phyloP scores from a whole-genome alignment of 1,140 invertebrate species.

The Drosophila littoralis region DNA sequence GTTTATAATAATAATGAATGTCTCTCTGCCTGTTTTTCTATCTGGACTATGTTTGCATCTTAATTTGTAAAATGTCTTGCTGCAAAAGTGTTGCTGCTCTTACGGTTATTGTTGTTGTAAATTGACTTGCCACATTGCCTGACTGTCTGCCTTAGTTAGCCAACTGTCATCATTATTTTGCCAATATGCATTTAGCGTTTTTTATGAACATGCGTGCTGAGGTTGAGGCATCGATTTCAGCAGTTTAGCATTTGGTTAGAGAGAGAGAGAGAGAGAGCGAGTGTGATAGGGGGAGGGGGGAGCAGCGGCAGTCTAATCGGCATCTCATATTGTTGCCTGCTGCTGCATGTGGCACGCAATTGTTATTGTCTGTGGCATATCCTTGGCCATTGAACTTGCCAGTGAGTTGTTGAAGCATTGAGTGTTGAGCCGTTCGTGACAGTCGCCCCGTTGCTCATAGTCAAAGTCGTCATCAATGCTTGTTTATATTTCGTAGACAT shows the following conservation, averaged over 20 bases:
- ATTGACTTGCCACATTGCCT: conserved; percentile 41
- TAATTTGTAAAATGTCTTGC: conserved; percentile 72
- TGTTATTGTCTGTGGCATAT: conserved; percentile 45
- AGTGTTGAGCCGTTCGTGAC: conserved; percentile 57
- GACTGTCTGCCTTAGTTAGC: conserved; percentile 71
- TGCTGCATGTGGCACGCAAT: conserved; percentile 77
- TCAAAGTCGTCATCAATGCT: conserved; percentile 62
- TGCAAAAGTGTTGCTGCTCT: conserved; percentile 27
- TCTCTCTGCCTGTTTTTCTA: conserved; percentile 8
- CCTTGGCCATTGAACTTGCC: conserved; percentile 77
- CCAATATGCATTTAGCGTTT: conserved; percentile 81
- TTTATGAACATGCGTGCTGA: conserved; percentile 72
- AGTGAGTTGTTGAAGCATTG: neutral
- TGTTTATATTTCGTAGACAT: conserved; percentile 73
- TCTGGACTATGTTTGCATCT: conserved; percentile 48
- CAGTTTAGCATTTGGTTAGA: neutral
- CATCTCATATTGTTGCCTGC: conserved; percentile 74
- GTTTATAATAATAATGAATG: conserved; percentile 36
- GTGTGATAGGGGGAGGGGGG: conserved; percentile 1
- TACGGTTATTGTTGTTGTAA: conserved; percentile 17
- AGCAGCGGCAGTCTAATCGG: conserved; percentile 68
- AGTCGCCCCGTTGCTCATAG: conserved; percentile 54
- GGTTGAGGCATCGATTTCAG: conserved; percentile 40
- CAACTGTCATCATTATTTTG: conserved; percentile 80
- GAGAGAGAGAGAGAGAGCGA: conserved; percentile 17